Conservation (phyloP, 2,888 invertebrate species). For the Amphipoea oculea region DNA sequence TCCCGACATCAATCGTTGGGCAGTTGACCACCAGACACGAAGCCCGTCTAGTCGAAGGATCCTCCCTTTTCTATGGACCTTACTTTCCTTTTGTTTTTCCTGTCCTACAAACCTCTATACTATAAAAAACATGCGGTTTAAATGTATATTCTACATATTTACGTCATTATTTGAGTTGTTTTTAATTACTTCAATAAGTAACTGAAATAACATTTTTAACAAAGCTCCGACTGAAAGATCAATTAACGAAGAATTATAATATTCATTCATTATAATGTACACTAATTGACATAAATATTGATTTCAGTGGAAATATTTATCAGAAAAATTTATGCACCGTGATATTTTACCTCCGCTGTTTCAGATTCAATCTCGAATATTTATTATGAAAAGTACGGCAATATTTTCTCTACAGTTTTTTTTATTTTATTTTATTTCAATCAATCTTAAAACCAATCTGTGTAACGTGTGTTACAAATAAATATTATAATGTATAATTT, state of each 20-base stretch:
- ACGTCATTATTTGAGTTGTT: not conserved
- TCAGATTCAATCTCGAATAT: constrained; percentile 44
- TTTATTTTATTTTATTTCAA: constrained; percentile 33
- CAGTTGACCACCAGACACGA: not conserved
- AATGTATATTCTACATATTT: no score
- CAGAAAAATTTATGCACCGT: constrained; percentile 16
- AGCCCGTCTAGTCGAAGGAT: not conserved
- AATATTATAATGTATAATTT: not conserved
- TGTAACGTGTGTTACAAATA: constrained; percentile 1
- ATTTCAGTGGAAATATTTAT: constrained; percentile 15
- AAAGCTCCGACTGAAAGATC: not conserved
- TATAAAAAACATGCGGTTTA: no score
- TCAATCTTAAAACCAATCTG: constrained; percentile 41
- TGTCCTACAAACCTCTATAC: no score
- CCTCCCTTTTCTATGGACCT: not conserved
- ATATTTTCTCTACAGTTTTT: constrained; percentile 35
- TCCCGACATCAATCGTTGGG: not conserved
- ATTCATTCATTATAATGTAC: not conserved
- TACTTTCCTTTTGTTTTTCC: no score
- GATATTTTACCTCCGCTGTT: constrained; percentile 28
- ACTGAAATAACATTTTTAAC: not conserved
- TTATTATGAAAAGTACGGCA: constrained; percentile 33
- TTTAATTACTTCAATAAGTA: not conserved
- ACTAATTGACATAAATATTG: constrained; percentile 25
- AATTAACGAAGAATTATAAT: not conserved